phyloP scores from a whole-genome alignment of 2,113 vertebrate genomes.

The Clupea harengus region DNA sequence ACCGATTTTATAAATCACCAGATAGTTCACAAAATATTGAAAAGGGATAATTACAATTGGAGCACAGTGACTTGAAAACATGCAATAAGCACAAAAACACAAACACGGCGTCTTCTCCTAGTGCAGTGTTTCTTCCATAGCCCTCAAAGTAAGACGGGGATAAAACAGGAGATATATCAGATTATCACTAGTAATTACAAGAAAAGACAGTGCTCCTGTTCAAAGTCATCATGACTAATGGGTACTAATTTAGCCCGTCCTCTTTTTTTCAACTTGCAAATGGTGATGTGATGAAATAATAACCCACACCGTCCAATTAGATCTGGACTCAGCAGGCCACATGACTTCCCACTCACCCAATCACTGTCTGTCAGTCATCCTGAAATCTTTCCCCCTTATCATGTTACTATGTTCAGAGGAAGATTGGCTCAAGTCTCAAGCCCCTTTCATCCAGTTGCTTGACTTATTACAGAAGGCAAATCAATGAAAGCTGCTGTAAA shows the following conservation, averaged over 20 bases:
- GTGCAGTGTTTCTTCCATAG: too few species aligned
- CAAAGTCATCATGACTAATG: neutral
- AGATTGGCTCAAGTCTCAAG: neutral
- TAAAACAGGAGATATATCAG: neutral
- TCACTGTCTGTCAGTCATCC: neutral
- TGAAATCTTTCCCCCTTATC: neutral
- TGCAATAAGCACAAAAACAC: neutral
- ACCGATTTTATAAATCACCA: neutral
- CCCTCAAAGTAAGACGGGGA: neutral
- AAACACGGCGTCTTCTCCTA: neutral
- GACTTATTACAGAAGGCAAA: neutral
- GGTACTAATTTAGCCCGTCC: neutral
- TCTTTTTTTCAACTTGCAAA: neutral
- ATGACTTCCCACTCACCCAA: neutral
- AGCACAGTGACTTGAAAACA: neutral
- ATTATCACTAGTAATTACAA: neutral
- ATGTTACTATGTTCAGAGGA: neutral
- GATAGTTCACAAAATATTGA: neutral
- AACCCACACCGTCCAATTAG: neutral
- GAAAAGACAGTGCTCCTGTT: neutral
- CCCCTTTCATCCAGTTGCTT: neutral
- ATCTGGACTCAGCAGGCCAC: neutral
- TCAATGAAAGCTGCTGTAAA: neutral
- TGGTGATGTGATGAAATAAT: neutral
- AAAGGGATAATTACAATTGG: neutral